A percentile compares a stretch with the other conserved stretches of the same genome.
Evolutionary conservation across 1,140 invertebrate species (phyloP).

Genomic region (Zaprionus nigranus): DNA sequence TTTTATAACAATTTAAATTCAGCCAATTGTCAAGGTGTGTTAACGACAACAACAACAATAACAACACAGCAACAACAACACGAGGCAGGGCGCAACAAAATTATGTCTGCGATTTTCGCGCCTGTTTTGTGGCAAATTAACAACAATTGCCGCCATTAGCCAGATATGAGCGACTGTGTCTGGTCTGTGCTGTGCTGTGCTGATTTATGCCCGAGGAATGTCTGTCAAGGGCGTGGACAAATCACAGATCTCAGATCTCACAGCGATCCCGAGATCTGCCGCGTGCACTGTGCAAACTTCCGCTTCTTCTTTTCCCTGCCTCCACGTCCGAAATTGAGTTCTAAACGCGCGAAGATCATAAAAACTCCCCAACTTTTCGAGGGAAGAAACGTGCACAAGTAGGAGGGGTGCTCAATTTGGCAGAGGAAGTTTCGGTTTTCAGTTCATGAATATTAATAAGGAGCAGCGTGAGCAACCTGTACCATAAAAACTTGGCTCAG

Average conservation of each 20-base stretch:
- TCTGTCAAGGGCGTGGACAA: conserved; percentile 76
- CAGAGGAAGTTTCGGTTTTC: conserved; percentile 30
- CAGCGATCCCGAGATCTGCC: not conserved
- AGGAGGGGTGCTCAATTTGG: not conserved
- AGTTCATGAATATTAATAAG: conserved; percentile 67
- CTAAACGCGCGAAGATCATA: conserved; percentile 50
- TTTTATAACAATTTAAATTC: conserved; percentile 82
- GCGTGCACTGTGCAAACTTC: conserved; percentile 49
- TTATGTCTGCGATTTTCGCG: conserved; percentile 80
- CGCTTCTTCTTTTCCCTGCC: conserved; percentile 48
- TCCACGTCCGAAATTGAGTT: conserved; percentile 55
- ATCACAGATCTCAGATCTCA: not conserved
- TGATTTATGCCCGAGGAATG: conserved; percentile 77
- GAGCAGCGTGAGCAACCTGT: conserved; percentile 27
- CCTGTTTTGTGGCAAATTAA: conserved; percentile 82
- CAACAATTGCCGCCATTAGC: conserved; percentile 81
- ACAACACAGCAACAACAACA: not conserved
- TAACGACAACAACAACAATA: conserved; percentile 36
- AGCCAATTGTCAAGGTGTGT: conserved; percentile 80
- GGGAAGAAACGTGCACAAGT: conserved; percentile 41
- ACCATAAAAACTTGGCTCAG: conserved; percentile 25
- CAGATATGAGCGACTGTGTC: conserved; percentile 42
- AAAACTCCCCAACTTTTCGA: conserved; percentile 1
- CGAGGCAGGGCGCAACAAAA: conserved; percentile 31
- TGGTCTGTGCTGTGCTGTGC: conserved; percentile 28